Base-by-base conservation (phyloP, 2,888 invertebrate genomes). In the Acrocyrtus sp. region DNA sequence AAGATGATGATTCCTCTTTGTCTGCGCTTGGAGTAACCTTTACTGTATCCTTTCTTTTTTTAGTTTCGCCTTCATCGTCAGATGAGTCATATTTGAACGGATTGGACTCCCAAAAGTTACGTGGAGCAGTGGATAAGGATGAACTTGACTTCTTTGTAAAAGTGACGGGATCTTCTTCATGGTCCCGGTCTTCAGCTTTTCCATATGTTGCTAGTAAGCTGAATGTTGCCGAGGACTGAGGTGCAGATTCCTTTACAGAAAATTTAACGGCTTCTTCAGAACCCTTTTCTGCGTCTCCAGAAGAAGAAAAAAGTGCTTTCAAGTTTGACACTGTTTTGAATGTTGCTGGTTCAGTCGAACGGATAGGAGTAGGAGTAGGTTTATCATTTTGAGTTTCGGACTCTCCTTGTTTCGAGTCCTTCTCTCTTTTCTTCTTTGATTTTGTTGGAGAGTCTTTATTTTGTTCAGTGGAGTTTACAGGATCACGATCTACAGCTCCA, bases 21-120 rank as follows among this genome's bases (percentile, higher is more conserved):
- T 54, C 41, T 24, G 5, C 34, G 26, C 54, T 45, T 21, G 17
- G 54, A 1, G 43, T 67, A 3, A 27, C 29, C 17, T 54, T 47
- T 10, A 29, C 3, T 22, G 17, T 41, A 17, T 54, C 41, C n/a
- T 57, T 70, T 1, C 26, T 39, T 21, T 29, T 65, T 10, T 60
- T 51, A 10, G 43, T 34, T 6, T 75, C 75, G 4, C 72, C 78
- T 24, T 75, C 77, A 43, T 77, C 77, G 41, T 80, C 80, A 1
- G 79, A 79, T 3, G 80, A 80, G 29, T 80, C 80, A 34, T 80
- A 80, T 27, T 77, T 74, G 61, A 80, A 80, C 5, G 80, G 80
- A 58, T 80, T 80, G 1, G 76, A 72, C 19, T 80, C 62, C 78
- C 78, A 78, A 45, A 78, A 78, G 8, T 48, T 58, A 10, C 77